Percentiles rank a stretch among this genome's conserved stretches.
Evolutionary conservation across 2,113 vertebrate species (phyloP).

Genomic region (Thalassarche chlororhynchos): DNA sequence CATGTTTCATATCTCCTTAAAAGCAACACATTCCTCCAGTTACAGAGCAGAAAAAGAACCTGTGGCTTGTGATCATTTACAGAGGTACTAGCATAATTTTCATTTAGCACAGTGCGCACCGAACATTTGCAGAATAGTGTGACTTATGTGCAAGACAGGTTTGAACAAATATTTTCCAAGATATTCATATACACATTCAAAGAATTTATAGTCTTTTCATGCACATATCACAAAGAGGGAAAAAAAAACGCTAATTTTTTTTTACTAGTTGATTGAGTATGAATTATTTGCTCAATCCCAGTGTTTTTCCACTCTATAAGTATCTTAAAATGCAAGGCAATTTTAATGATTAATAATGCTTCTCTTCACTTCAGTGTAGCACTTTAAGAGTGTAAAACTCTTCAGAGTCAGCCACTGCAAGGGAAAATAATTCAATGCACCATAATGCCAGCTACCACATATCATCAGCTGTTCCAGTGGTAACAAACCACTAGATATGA

Average conservation of each 20-base stretch:
- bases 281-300: not conserved
- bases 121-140: not conserved
- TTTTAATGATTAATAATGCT: constrained; percentile 19
- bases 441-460: not conserved
- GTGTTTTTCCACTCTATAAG: not conserved
- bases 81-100: not conserved
- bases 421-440: not conserved
- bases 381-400: not conserved
- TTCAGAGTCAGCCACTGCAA: not conserved
- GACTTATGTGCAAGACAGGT: not conserved
- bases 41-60: not conserved
- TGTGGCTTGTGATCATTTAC: not conserved
- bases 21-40: not conserved
- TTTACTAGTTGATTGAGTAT: not conserved
- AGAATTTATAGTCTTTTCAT: not conserved
- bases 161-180: not conserved
- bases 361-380: not conserved
- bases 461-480: not conserved
- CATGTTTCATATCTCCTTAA: not conserved
- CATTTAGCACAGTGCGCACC: not conserved
- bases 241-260: not conserved
- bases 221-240: not conserved
- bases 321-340: not conserved
- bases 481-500: constrained; percentile 9
- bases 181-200: not conserved